Conservation (phyloP, 1,140 invertebrate genomes). For the Myzus persicae region DNA sequence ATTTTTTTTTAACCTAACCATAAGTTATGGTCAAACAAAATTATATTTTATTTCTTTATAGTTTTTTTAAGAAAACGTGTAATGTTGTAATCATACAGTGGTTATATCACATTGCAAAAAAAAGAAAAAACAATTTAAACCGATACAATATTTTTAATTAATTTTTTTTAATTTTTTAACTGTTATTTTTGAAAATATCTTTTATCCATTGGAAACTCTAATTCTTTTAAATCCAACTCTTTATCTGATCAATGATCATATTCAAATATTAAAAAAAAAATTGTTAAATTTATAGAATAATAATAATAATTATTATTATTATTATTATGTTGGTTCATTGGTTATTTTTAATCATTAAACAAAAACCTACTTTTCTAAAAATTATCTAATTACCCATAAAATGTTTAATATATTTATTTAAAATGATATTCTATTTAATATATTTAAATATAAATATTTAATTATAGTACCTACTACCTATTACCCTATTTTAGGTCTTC, state of each 20-base stretch:
- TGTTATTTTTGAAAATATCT: not conserved
- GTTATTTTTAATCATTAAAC: slow-evolving; percentile 10
- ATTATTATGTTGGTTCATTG: not conserved
- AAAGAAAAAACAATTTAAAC: slow-evolving; percentile 7
- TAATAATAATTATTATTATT: not conserved
- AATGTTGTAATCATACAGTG: not conserved
- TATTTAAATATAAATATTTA: slow-evolving; percentile 6
- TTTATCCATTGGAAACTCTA: not conserved
- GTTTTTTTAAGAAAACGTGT: not conserved
- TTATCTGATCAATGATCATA: not conserved
- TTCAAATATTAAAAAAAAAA: slow-evolving; percentile 13
- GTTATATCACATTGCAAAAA: not conserved
- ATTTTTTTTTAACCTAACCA: too few species aligned
- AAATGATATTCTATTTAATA: not conserved
- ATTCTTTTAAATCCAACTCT: not conserved
- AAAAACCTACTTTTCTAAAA: not conserved
- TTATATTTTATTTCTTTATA: slow-evolving; percentile 12
- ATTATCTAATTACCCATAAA: not conserved
- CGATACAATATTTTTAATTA: not conserved
- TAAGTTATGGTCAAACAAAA: not conserved
- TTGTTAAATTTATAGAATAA: slow-evolving; percentile 18
- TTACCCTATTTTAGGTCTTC: not conserved
- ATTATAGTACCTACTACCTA: not conserved
- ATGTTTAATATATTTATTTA: not conserved
- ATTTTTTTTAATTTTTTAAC: not conserved